Base-by-base conservation (phyloP, 2,113 vertebrate genomes). In the Pygoscelis antarcticus region DNA sequence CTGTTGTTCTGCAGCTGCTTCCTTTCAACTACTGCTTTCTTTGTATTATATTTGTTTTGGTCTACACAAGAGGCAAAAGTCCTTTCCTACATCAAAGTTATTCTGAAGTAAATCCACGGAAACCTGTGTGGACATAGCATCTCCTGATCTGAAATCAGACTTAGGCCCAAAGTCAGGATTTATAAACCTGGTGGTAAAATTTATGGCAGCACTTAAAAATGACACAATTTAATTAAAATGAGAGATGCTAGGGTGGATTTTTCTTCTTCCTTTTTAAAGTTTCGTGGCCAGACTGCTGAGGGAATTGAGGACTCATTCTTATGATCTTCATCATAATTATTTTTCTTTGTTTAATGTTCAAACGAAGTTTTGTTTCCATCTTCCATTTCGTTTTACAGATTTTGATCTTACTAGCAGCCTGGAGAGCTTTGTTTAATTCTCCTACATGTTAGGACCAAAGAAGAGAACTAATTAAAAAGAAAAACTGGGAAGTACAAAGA, bases 291-390 rank as follows among this genome's bases (percentile, higher is more conserved):
- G 66, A 72, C 84, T 82, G 16, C 49, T 94, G 69, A 13, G 1
- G 91, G 93, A 96, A 94, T 76, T 94, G 70, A 79, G 36, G 65
- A 96, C 51, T 96, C 89, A 88, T 78, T 90, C 75, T 87, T 60
- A 89, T 65, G 69, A 93, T 86, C 77, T 51, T 91, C 81, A 90
- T 78, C 29, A 11, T 91, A 94, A 96, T 94, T 96, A 94, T 91
- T 93, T 91, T 83, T 76, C 87, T 93, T 94, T 95, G 89, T 91
- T 94, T 93, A 94, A 85, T 57, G 87, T 94, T 93, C 84, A 95
- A 87, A 93, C 77, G 68, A 83, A 95, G 74, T 87, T 91, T 87
- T 2, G 3, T 91, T 96, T 94, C 81, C 44, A 82, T 69, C 77
- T 77, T 87, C 34, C 5, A 9, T 85, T 93, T 89, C 57, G 82